Evolutionary conservation across 23 tunicate genomes (phyloP), one percentile per base, ranked within the genome.

Genomic region (Ascidia mentula): DNA sequence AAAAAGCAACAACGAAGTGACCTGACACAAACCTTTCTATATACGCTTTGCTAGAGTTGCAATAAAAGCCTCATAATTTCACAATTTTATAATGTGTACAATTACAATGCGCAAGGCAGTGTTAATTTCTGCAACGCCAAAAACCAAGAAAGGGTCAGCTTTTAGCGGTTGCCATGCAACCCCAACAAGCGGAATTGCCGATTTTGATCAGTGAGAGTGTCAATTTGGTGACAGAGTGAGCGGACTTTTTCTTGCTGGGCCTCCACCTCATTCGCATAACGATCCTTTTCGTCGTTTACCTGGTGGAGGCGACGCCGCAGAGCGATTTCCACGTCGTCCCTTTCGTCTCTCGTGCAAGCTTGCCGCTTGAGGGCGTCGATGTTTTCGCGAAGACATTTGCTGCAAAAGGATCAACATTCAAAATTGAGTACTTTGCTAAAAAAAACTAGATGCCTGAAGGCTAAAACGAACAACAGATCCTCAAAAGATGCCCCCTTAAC

Each of bases 291-390:
- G 18, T 37, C 79, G 32, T 33, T 42, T 1, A 82, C 79, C n/a
- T 82, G 79, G 12, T 7, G 33, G 0, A 82, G 72, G 31, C 86
- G 72, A 7, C 72, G 40, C 33, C 86, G 72, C 26, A 82, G 60
- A 31, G 72, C 45, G 0, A 72, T 18, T 46, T 82, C 86, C 20
- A 82, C 33, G 8, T 73, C 79, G 69, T 73, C 34, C n/a, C 36
- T 15, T 1, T 82, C 31, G 24, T 34, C 74, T 1, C 40, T 71
- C 1, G 18, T 34, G 1, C 78, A 17, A 5, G 73, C 34, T 17
- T 82, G 79, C 22, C 46, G 45, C 60, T 82, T 82, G 5, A 82
- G 34, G 6, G 72, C 45, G 13, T 82, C 79, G 8, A 82, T 37
- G 33, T 36, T 53, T 53, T 53, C 65, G 65, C 65, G 65, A 53